Evolutionary conservation across 2,113 vertebrate genomes (phyloP).

Genomic region (Ovis aries): DNA sequence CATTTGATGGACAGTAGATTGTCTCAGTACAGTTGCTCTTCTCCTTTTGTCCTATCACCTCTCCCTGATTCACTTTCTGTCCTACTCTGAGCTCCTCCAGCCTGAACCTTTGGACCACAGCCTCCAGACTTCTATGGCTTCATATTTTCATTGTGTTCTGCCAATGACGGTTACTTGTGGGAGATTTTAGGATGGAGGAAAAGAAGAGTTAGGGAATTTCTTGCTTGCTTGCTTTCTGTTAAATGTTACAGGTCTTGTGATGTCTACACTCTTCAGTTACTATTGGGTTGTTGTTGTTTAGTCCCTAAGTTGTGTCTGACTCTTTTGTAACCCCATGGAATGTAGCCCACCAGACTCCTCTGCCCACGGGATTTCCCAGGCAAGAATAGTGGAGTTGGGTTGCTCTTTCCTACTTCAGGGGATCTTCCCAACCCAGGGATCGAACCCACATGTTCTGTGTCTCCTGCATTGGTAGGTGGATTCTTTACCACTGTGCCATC

Average conservation of each 20-base stretch:
- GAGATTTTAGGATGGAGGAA: not conserved
- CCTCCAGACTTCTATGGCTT: not conserved
- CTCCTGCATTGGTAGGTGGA: not conserved
- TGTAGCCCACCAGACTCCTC: not conserved
- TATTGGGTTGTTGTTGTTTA: not conserved
- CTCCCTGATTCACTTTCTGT: not conserved
- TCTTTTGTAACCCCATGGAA: not conserved
- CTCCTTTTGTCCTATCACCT: not conserved
- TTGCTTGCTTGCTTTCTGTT: not conserved
- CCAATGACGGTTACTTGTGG: not conserved
- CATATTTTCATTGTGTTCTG: not conserved
- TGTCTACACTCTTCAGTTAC: not conserved
- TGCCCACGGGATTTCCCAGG: not conserved
- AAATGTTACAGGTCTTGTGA: not conserved
- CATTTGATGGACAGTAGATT: not conserved
- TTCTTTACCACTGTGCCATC: not conserved
- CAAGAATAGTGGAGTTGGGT: not conserved
- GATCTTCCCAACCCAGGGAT: not conserved
- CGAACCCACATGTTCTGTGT: not conserved
- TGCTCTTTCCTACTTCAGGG: not conserved
- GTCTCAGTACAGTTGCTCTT: not conserved
- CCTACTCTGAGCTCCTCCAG: not conserved
- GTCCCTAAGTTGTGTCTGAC: not conserved
- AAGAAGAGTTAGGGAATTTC: not conserved
- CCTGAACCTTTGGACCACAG: not conserved